Base-by-base conservation (phyloP, 2,888 invertebrate species). In the Ochropacha duplaris region DNA sequence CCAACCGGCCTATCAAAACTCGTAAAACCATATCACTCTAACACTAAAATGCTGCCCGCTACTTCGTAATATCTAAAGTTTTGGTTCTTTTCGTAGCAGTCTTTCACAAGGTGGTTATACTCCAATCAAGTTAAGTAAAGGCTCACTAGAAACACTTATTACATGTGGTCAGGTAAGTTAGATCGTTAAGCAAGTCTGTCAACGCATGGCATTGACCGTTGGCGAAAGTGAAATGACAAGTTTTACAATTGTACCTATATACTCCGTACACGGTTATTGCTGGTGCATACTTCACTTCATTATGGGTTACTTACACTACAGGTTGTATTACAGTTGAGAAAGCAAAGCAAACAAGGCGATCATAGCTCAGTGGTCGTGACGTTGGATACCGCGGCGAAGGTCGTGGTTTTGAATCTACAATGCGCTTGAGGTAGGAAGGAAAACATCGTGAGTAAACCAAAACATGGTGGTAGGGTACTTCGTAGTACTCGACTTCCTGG, bases 151-250 rank as follows among this genome's bases (percentile, higher is more conserved):
- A 44, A 44, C 44, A 44, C 44, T 19, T 44, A 44, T 19, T 19
- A 19, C 44, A 9, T 9, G 44, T 9, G 44, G 16, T 44, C 44
- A 19, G 19, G 44, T 44, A 44, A 19, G n/a, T n/a, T 44, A 14
- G 39, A 36, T 36, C 11, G n/a, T 66, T 63, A 72, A 76, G 78
- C 81, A 65, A 74, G 78, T 73, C 73, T 70, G 72, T 50, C 61
- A 69, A 67, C 72, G 69, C 70, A 74, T 80, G 83, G 80, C 87
- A 86, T 83, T 87, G 87, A 83, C 88, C 87, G 80, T 69, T 63
- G 62, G 88, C 78, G 89, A 88, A 88, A 88, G 89, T 62, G 58
- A 16, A 63, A 62, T 64, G 64, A 79, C 78, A 57, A 62, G 79
- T 78, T 81, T 69, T 74, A 59, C 59, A 64, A 44, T 44, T 64